Conservation (phyloP, 2,113 vertebrate species). For the Scomber japonicus region DNA sequence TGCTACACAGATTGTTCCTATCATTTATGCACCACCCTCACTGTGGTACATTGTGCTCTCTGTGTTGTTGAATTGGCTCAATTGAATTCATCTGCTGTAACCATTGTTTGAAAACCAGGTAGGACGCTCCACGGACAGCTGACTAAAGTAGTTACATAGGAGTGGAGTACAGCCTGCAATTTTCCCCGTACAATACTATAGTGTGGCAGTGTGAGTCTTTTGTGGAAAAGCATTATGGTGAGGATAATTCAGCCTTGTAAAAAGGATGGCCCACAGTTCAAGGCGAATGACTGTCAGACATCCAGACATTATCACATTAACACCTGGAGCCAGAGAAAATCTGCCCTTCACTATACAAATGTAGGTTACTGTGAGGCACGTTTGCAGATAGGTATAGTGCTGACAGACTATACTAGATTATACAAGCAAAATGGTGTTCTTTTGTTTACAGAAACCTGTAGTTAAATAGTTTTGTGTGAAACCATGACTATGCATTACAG, state of each 20-base stretch:
- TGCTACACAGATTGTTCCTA: constrained; percentile 28
- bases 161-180: constrained; percentile 64
- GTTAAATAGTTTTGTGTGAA: background rate
- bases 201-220: constrained; percentile 64
- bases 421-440: background rate
- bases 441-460: background rate
- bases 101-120: constrained; percentile 63
- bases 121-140: constrained; percentile 35
- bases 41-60: constrained; percentile 19
- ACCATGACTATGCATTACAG: background rate
- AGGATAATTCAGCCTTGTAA: constrained; percentile 74
- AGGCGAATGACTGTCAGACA: constrained; percentile 62
- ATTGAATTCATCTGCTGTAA: constrained; percentile 51
- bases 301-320: constrained; percentile 72
- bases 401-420: constrained; percentile 20
- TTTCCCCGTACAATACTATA: constrained; percentile 61
- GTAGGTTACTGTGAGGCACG: constrained; percentile 22
- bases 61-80: constrained; percentile 46
- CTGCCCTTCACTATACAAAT: constrained; percentile 43
- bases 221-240: constrained; percentile 68
- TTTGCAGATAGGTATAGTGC: constrained; percentile 23
- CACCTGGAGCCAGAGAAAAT: constrained; percentile 60
- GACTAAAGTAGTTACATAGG: constrained; percentile 64
- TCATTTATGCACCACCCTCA: constrained; percentile 24
- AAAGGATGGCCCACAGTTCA: constrained; percentile 53